A percentile compares a stretch with the other conserved stretches of the same genome.
These are phyloP conservation scores for Epizoanthus illoricatus DNA, from an alignment of 92 coral and sea anemone genomes.

Conservation along the genomic window DNA sequence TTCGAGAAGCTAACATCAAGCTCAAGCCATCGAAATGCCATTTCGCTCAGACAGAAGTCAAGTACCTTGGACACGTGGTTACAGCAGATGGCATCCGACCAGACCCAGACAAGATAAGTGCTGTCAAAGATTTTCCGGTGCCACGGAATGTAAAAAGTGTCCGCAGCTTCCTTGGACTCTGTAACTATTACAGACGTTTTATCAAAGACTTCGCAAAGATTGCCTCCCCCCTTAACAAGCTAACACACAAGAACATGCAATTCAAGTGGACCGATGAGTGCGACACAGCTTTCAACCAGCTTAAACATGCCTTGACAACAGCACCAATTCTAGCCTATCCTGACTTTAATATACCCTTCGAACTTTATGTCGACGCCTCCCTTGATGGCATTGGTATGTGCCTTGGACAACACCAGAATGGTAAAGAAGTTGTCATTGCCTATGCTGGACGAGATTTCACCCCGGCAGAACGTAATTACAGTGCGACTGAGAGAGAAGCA, in stretches of 20 bases:
- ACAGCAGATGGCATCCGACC: constrained; percentile 2
- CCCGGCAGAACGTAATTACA: constrained; percentile 48
- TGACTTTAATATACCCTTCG: constrained; percentile 35
- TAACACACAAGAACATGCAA: neutral
- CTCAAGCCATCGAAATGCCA: constrained; percentile 10
- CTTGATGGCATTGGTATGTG: constrained; percentile 47
- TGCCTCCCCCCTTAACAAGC: constrained; percentile 13
- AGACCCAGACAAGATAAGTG: neutral
- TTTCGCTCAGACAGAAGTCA: neutral
- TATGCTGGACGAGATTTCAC: constrained; percentile 56
- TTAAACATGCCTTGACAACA: neutral
- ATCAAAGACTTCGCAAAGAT: neutral
- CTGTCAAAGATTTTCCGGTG: too few relatives aligned
- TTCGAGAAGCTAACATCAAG: constrained; percentile 1
- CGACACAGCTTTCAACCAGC: neutral
- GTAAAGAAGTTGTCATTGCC: constrained; percentile 42
- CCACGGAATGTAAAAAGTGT: neutral
- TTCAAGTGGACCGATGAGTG: constrained; percentile 14
- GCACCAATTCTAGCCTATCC: constrained; percentile 28
- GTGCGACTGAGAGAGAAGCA: constrained; percentile 53
- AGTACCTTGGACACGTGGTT: constrained; percentile 17
- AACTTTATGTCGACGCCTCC: constrained; percentile 51
- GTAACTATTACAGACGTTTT: constrained; percentile 18
- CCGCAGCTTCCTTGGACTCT: neutral
- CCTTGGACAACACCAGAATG: constrained; percentile 46